phyloP scores from a whole-genome alignment of 2,113 vertebrate species.

The Dasyurus viverrinus region DNA sequence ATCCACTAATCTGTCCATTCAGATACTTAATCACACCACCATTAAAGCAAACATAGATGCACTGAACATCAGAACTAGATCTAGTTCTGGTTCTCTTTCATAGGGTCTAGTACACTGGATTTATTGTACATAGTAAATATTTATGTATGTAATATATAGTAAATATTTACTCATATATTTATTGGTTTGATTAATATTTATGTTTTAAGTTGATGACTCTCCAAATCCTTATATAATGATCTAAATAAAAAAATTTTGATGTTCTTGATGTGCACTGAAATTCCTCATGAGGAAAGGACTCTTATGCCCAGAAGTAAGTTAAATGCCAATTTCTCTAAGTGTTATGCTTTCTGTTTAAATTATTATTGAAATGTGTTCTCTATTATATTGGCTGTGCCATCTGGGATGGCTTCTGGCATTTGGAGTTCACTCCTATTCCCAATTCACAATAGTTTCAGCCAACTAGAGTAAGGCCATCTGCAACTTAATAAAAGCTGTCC shows the following conservation, averaged over 20 bases:
- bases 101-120: neutral
- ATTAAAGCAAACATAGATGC: neutral
- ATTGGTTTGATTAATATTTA: constrained; percentile 69
- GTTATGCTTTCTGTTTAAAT: constrained; percentile 75
- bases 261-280: constrained; percentile 75
- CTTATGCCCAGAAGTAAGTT: constrained; percentile 53
- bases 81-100: neutral
- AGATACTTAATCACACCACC: neutral
- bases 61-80: neutral
- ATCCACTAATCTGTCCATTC: neutral
- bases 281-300: constrained; percentile 59
- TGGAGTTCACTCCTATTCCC: constrained; percentile 77
- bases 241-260: constrained; percentile 71
- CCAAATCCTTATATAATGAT: constrained; percentile 48
- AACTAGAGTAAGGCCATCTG: constrained; percentile 81
- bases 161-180: too few species aligned
- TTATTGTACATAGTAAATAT: neutral
- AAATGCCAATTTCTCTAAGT: constrained; percentile 79
- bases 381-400: constrained; percentile 74
- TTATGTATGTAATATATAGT: too few species aligned
- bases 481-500: constrained; percentile 82
- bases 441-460: constrained; percentile 81
- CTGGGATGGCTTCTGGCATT: constrained; percentile 80
- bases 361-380: constrained; percentile 81
- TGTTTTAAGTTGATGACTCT: constrained; percentile 76